Percentiles rank a stretch among this genome's conserved stretches.
Evolutionary conservation across 64 coral and sea anemone genomes (phyloP).

Genomic region (Pachyseris speciosa): DNA sequence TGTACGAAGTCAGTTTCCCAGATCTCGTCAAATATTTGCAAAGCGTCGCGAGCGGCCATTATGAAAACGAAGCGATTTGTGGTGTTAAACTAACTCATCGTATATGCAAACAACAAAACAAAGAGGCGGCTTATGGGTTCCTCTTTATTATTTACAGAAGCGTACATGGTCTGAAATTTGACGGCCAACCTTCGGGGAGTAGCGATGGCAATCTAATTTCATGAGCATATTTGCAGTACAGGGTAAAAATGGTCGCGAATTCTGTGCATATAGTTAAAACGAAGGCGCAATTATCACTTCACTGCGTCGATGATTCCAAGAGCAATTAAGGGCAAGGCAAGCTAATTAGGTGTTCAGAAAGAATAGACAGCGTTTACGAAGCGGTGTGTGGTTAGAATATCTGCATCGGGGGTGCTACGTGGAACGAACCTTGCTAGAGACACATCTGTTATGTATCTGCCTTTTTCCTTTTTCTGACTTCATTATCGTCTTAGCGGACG

Average conservation of each 20-base stretch:
- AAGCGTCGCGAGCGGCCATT: slow-evolving; percentile 36
- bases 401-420: neutral
- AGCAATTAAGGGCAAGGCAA: slow-evolving; percentile 47
- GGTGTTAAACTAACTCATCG: slow-evolving; percentile 60
- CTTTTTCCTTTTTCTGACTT: neutral
- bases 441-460: neutral
- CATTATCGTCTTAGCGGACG: neutral
- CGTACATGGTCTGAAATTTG: slow-evolving; percentile 21
- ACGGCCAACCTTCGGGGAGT: neutral
- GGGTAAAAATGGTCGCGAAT: neutral
- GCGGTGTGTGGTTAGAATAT: slow-evolving; percentile 17
- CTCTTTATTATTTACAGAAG: slow-evolving; percentile 29
- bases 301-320: neutral
- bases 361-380: slow-evolving; percentile 28
- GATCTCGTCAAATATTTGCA: slow-evolving; percentile 45
- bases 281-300: slow-evolving; percentile 43
- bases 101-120: slow-evolving; percentile 81
- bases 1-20: neutral
- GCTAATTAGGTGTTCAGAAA: slow-evolving; percentile 48
- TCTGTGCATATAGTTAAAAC: neutral
- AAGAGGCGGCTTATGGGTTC: slow-evolving; percentile 37
- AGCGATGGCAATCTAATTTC: neutral
- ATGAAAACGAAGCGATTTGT: slow-evolving; percentile 22
- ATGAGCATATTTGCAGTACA: neutral
- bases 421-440: neutral